Percentiles rank a stretch among this genome's conserved stretches.
phyloP scores from a whole-genome alignment of 2,888 invertebrate species.

The Venustoraphidia nigricollis region DNA sequence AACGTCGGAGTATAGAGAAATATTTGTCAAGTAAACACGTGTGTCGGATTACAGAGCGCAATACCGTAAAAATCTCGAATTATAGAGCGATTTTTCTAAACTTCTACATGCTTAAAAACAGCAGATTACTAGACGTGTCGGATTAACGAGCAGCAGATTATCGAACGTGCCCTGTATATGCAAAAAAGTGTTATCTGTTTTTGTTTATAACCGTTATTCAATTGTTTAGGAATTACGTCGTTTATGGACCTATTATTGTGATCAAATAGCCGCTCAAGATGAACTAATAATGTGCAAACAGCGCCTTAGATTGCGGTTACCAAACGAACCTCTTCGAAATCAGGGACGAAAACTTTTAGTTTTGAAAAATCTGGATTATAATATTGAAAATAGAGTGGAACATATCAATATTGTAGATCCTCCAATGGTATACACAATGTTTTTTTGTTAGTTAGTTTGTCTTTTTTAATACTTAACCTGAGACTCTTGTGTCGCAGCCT shows the following conservation, averaged over 20 bases:
- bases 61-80: too few species aligned
- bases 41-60: too few species aligned
- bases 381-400: constrained; percentile 22
- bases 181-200: too few species aligned
- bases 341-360: constrained; percentile 7
- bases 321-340: constrained; percentile 24
- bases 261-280: constrained; percentile 41
- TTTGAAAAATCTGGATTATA: constrained; percentile 22
- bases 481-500: too few species aligned
- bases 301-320: constrained; percentile 31
- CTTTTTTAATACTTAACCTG: too few species aligned
- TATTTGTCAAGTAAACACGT: too few species aligned
- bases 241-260: constrained; percentile 26
- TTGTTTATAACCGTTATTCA: constrained; percentile 19
- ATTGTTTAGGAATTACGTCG: constrained; percentile 23
- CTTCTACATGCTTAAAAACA: too few species aligned
- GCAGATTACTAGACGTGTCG: too few species aligned
- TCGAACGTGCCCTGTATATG: too few species aligned
- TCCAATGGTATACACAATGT: constrained; percentile 21
- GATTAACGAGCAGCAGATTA: too few species aligned
- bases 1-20: too few species aligned
- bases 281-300: constrained; percentile 58
- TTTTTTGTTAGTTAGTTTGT: constrained; percentile 1
- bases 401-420: constrained; percentile 25
- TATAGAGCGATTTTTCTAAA: too few species aligned